These are phyloP conservation scores for Anastatus disparis DNA, from an alignment of 1,140 invertebrate genomes.

Conservation along the genomic window DNA sequence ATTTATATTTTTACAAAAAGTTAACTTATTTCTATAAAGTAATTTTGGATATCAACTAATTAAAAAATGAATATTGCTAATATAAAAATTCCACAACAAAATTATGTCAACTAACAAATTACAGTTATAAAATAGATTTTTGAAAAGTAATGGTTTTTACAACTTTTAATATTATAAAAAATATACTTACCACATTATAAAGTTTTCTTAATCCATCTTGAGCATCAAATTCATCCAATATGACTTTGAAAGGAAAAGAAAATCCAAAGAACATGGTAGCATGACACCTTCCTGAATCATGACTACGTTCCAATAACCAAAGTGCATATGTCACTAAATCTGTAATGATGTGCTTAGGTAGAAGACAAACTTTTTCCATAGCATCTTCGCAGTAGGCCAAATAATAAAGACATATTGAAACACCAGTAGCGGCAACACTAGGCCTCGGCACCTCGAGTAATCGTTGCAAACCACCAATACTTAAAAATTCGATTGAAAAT, in stretches of 20 bases:
- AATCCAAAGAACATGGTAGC: constrained; percentile 97
- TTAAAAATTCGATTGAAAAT: constrained; percentile 95
- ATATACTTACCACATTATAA: constrained; percentile 85
- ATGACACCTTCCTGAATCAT: constrained; percentile 94
- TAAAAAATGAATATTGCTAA: too few relatives aligned
- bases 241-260: constrained; percentile 90
- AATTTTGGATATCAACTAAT: too few relatives aligned
- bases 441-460: constrained; percentile 90
- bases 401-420: constrained; percentile 96
- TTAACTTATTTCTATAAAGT: constrained; percentile 2
- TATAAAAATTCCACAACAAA: too few relatives aligned
- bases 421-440: constrained; percentile 93
- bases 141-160: too few relatives aligned
- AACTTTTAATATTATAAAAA: constrained; percentile 30
- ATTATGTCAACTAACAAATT: too few relatives aligned
- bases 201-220: constrained; percentile 92
- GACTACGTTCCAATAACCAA: constrained; percentile 95
- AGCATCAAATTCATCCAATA: constrained; percentile 92
- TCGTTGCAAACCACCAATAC: constrained; percentile 83
- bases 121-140: too few relatives aligned
- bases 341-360: constrained; percentile 81
- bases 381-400: constrained; percentile 97
- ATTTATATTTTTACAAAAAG: constrained; percentile 24
- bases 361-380: constrained; percentile 92
- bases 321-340: constrained; percentile 88